These are phyloP conservation scores for Crematogaster levior DNA, from an alignment of 2,888 invertebrate species.

Conservation along the genomic window DNA sequence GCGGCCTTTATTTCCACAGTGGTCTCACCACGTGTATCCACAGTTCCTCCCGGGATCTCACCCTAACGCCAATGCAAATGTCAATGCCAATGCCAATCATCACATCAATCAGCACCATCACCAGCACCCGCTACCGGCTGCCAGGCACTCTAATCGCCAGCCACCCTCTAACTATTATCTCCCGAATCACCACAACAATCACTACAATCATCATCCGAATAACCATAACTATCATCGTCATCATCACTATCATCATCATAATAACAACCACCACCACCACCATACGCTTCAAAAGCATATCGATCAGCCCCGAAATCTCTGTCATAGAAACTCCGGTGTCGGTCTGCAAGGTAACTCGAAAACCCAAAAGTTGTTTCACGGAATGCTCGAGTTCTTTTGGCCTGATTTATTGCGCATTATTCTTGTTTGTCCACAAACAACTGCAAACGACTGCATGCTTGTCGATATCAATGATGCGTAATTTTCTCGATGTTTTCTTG, in stretches of 20 bases:
- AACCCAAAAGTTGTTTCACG: constrained; percentile 72
- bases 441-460: constrained; percentile 34
- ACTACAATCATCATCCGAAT: constrained; percentile 87
- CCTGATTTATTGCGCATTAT: constrained; percentile 47
- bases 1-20: constrained; percentile 96
- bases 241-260: constrained; percentile 88
- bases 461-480: constrained; percentile 20
- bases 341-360: constrained; percentile 87
- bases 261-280: constrained; percentile 86
- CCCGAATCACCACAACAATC: constrained; percentile 87
- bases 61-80: constrained; percentile 89
- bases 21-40: constrained; percentile 98
- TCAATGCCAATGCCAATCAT: constrained; percentile 86
- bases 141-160: constrained; percentile 86
- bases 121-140: constrained; percentile 86
- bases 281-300: constrained; percentile 87
- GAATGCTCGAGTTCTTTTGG: constrained; percentile 73
- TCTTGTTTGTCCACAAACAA: constrained; percentile 6
- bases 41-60: constrained; percentile 97
- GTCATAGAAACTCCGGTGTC: constrained; percentile 88
- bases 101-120: constrained; percentile 86
- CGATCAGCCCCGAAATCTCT: constrained; percentile 86
- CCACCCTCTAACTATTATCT: constrained; percentile 86
- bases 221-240: constrained; percentile 89
- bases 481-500: constrained; percentile 18